Evolutionary conservation across 2,888 invertebrate genomes (phyloP).

Genomic region (Xanthia icteritia): DNA sequence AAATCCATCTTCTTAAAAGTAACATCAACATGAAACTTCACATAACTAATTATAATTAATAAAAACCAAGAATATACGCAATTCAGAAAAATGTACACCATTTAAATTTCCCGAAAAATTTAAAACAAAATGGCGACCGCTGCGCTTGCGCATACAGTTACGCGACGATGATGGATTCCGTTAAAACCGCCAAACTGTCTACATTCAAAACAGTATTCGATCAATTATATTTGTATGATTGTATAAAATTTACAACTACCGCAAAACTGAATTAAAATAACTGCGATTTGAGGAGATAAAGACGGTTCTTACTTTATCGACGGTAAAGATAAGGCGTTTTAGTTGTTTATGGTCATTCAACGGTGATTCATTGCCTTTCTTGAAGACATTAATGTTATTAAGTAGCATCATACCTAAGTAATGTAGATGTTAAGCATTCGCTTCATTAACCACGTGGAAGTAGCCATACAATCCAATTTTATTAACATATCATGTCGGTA

Average conservation of each 20-base stretch:
- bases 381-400: slow-evolving; percentile 7
- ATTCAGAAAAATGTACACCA: slow-evolving; percentile 24
- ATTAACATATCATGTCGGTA: background rate
- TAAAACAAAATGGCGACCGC: slow-evolving; percentile 39
- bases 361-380: slow-evolving; percentile 23
- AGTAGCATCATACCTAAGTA: background rate
- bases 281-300: slow-evolving; percentile 24
- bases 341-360: slow-evolving; percentile 8
- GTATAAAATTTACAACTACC: slow-evolving; percentile 46
- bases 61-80: slow-evolving; percentile 17
- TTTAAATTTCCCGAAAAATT: slow-evolving; percentile 25
- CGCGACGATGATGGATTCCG: slow-evolving; percentile 45
- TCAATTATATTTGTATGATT: slow-evolving; percentile 48
- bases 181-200: slow-evolving; percentile 52
- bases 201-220: slow-evolving; percentile 37
- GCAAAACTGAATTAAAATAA: slow-evolving; percentile 53
- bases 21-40: slow-evolving; percentile 12
- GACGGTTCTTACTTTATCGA: slow-evolving; percentile 21
- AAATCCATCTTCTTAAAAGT: slow-evolving; percentile 2
- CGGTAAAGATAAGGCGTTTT: slow-evolving; percentile 37
- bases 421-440: background rate
- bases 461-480: background rate
- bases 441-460: background rate
- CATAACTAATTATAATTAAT: slow-evolving; percentile 20
- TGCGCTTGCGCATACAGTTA: slow-evolving; percentile 44